Conservation (phyloP, 2,888 invertebrate genomes). For the Leptopilina drosophilae region DNA sequence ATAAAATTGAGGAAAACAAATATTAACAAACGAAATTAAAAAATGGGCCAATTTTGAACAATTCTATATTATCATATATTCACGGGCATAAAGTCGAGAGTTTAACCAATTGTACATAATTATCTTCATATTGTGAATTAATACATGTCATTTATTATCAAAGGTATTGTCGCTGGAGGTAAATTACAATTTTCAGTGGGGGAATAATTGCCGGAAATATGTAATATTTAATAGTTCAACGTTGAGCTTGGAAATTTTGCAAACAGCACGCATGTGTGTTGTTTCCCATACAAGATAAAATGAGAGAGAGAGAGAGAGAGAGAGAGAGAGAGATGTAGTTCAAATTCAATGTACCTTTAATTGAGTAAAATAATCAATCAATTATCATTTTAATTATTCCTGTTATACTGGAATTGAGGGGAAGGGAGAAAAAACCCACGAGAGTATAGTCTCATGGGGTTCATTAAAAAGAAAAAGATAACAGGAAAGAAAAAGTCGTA, state of each 20-base stretch:
- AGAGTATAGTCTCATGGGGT: too few relatives aligned
- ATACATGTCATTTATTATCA: constrained; percentile 23
- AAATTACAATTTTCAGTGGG: constrained; percentile 22
- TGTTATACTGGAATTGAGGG: background rate
- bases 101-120: constrained; percentile 21
- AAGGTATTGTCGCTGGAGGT: constrained; percentile 24
- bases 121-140: constrained; percentile 23
- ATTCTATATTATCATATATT: too few relatives aligned
- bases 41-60: too few relatives aligned
- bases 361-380: background rate
- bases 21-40: too few relatives aligned
- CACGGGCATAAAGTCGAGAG: background rate
- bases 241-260: constrained; percentile 10
- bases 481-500: too few relatives aligned
- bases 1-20: too few relatives aligned
- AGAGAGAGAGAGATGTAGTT: background rate
- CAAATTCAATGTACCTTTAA: background rate
- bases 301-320: background rate
- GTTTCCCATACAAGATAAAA: background rate
- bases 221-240: constrained; percentile 25
- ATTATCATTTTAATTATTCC: constrained; percentile 7
- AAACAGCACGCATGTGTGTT: background rate
- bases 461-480: too few relatives aligned
- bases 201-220: constrained; percentile 22
- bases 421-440: background rate